phyloP scores from a whole-genome alignment of 2,797 vertebrate species.

The Tokudaia muenninki region DNA sequence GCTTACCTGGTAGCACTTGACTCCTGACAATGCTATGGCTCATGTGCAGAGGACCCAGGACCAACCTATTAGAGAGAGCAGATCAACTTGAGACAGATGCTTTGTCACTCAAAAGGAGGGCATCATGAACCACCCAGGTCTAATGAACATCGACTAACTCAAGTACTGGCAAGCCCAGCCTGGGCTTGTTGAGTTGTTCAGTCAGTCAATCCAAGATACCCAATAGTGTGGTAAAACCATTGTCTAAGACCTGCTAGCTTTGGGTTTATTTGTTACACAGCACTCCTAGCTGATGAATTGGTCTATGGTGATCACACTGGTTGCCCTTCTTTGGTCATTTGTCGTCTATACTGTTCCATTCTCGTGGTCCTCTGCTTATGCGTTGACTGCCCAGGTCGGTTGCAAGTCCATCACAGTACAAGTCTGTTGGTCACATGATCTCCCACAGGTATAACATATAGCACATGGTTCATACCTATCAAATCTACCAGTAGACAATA shows the following conservation, averaged over 20 bases:
- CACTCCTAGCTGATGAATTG: rapidly evolving
- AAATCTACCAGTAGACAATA: background rate
- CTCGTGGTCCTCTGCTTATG: background rate
- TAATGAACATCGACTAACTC: background rate
- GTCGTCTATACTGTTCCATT: background rate
- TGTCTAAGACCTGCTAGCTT: no score
- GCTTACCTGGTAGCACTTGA: rapidly evolving
- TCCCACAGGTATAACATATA: rapidly evolving
- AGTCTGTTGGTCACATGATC: background rate
- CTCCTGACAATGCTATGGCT: background rate
- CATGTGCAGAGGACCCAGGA: rapidly evolving
- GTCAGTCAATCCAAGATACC: rapidly evolving
- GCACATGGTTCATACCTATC: background rate
- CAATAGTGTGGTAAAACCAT: background rate
- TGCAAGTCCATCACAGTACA: background rate
- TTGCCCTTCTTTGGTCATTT: rapidly evolving
- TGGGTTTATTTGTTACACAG: background rate
- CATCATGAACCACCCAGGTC: rapidly evolving
- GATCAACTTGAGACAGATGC: rapidly evolving
- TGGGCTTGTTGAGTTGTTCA: no score
- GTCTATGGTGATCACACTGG: rapidly evolving
- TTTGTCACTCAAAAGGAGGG: background rate
- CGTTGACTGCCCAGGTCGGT: background rate
- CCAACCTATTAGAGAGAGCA: background rate
- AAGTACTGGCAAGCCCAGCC: rapidly evolving